These are phyloP conservation scores for Phenganax subtilis DNA, from an alignment of 92 coral and sea anemone genomes.

Conservation along the genomic window DNA sequence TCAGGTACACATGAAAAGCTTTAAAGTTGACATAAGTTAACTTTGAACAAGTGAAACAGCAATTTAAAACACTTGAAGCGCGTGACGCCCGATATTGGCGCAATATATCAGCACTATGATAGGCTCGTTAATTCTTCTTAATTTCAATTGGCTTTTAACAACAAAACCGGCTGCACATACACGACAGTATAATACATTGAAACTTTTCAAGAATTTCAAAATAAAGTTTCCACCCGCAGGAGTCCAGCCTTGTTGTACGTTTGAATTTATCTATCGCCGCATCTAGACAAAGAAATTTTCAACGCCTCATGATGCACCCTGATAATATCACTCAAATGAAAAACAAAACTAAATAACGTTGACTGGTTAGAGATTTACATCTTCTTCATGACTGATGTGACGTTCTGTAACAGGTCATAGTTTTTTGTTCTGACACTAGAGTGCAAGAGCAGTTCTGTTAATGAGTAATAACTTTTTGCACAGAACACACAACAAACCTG, in stretches of 20 bases:
- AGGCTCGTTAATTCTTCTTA: slow-evolving; percentile 5
- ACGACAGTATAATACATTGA: not conserved
- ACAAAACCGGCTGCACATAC: slow-evolving; percentile 18
- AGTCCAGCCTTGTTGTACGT: not conserved
- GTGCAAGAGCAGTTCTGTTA: not conserved
- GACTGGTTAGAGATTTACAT: not conserved
- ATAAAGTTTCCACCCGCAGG: not conserved
- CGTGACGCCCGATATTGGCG: slow-evolving; percentile 10
- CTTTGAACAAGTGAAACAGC: no score
- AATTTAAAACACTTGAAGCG: not conserved
- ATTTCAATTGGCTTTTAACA: slow-evolving; percentile 12
- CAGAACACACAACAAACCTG: no score
- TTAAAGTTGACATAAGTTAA: no score
- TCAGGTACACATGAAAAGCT: no score
- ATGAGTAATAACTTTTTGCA: no score
- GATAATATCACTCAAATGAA: not conserved
- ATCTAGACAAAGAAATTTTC: slow-evolving; percentile 21
- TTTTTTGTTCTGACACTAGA: not conserved
- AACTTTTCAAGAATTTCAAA: not conserved
- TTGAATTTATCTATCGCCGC: not conserved
- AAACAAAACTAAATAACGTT: slow-evolving; percentile 5
- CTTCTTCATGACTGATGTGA: not conserved
- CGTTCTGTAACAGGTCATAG: not conserved
- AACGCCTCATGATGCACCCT: slow-evolving; percentile 4
- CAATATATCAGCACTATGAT: slow-evolving; percentile 12